Conservation (phyloP, 2,888 invertebrate species). For the Metacarcinus magister region DNA sequence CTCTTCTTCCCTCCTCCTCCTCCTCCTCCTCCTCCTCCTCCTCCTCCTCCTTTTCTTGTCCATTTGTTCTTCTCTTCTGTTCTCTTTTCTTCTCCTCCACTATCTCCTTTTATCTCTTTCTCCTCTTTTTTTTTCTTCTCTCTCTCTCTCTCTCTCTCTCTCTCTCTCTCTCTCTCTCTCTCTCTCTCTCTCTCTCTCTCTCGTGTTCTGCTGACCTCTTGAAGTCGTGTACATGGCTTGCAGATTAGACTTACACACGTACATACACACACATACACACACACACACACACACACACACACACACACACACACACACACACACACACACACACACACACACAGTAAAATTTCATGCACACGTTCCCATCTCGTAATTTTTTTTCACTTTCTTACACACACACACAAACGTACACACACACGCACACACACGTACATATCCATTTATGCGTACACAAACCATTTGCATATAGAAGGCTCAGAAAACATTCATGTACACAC, state of each 20-base stretch:
- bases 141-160: background rate
- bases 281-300: slow-evolving; percentile 13
- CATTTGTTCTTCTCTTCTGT: background rate
- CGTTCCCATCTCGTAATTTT: background rate
- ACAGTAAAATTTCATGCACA: background rate
- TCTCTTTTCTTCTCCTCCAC: background rate
- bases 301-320: slow-evolving; percentile 23
- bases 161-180: slow-evolving; percentile 15
- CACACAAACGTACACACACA: slow-evolving; percentile 38
- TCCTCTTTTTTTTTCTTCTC: background rate
- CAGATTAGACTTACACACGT: background rate
- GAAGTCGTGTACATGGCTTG: background rate
- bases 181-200: slow-evolving; percentile 5
- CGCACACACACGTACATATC: slow-evolving; percentile 19
- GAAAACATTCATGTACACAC: background rate
- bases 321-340: background rate
- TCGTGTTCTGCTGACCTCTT: background rate
- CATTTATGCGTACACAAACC: slow-evolving; percentile 18
- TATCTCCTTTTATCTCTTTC: background rate
- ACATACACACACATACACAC: slow-evolving; percentile 7
- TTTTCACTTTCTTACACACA: slow-evolving; percentile 35
- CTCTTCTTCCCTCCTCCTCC: background rate
- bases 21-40: too few relatives aligned
- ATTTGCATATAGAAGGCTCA: background rate
- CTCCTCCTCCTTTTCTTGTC: background rate